These are phyloP conservation scores for Apis mellifera DNA, from an alignment of 1,140 invertebrate genomes.

Conservation along the genomic window DNA sequence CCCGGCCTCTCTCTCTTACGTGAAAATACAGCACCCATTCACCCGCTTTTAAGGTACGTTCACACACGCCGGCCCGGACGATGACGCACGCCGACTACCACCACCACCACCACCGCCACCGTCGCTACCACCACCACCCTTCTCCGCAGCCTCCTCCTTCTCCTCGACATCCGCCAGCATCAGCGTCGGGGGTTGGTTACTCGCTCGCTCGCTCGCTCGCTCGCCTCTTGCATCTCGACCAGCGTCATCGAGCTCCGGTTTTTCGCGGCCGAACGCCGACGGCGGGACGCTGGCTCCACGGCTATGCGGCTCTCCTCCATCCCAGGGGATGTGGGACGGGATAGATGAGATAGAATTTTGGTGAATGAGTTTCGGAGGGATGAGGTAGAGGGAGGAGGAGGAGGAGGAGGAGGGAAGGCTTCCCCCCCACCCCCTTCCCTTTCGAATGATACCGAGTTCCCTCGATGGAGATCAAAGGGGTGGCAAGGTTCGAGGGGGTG, in stretches of 20 bases:
- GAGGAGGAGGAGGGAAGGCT: neutral
- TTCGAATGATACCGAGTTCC: too few species aligned
- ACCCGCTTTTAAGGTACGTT: slow-evolving; percentile 65
- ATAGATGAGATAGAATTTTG: neutral
- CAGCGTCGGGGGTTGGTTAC: slow-evolving; percentile 3
- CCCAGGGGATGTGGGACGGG: neutral
- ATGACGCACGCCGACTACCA: slow-evolving; percentile 23
- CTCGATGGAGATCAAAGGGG: too few species aligned
- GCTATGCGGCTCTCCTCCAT: neutral
- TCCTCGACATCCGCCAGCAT: too few species aligned
- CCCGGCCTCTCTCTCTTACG: slow-evolving; percentile 57
- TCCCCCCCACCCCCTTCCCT: too few species aligned
- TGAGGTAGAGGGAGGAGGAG: neutral
- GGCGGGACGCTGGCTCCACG: neutral
- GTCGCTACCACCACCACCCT: neutral
- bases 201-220: neutral
- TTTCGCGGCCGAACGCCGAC: slow-evolving; percentile 15
- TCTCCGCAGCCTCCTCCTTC: neutral
- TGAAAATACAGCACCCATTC: slow-evolving; percentile 71
- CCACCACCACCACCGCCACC: neutral
- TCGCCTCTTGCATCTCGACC: neutral
- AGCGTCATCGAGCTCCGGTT: slow-evolving; percentile 23
- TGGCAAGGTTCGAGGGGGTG: too few species aligned
- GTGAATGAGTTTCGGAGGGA: neutral
- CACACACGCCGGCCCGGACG: slow-evolving; percentile 40